Evolutionary conservation across 2,888 invertebrate species (phyloP), one percentile per base, ranked within the genome.

Genomic region (Noctuana brunneofusca): DNA sequence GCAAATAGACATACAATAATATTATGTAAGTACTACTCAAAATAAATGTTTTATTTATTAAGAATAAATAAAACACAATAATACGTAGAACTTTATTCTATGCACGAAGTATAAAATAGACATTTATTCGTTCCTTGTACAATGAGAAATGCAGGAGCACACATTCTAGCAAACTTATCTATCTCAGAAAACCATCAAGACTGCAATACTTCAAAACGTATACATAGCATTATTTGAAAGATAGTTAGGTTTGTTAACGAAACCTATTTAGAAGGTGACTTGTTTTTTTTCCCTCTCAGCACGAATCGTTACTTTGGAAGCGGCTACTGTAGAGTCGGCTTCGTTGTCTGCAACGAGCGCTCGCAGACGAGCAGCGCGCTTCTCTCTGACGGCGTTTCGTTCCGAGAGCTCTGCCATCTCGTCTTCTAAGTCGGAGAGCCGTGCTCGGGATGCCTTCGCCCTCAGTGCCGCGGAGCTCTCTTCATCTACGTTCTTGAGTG

Each of bases 361-460:
- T 58, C 94, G 92, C 30, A 96, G 92, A 58, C 95, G 93, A 0
- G 95, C 95, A 1, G 94, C 93, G 50, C 96, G 93, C 65, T 94
- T 93, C 76, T 96, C 96, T 67, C 96, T 92, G 18, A 93, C 93
- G 0, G 94, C 94, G 72, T 93, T 94, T 73, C 94, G 93, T 74
- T 95, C 95, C 16, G 90, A 93, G 64, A 96, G 84, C 69, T 94
- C 95, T 46, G 94, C 93, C 94, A 96, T 95, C 81, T 96, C 96
- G 55, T 94, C 94, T 75, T 96, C 96, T 48, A 96, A 86, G 73
- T 96, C 96, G 38, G 92, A 92, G 16, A 96, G 86, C 53, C 96
- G 93, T 9, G 95, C 95, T 67, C 94, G 92, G 1, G 94, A 92
- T 27, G 92, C 93, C 71, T 93, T 93, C 0, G 95, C 96, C 54